A percentile compares a stretch with the other conserved stretches of the same genome.
phyloP scores from a whole-genome alignment of 2,888 invertebrate species.

The Spicauda simplicius region DNA sequence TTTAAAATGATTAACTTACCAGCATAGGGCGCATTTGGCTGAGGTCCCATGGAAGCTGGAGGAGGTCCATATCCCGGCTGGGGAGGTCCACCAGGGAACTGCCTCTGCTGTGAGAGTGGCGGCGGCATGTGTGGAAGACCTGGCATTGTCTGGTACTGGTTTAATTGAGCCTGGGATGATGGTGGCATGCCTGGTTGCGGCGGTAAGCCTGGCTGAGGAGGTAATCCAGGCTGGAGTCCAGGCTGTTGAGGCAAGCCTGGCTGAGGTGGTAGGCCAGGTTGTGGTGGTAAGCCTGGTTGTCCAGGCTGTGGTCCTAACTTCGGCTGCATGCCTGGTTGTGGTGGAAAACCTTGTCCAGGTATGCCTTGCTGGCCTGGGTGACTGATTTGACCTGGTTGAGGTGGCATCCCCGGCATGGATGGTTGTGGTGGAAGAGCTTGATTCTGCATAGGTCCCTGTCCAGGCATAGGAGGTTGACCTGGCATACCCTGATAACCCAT shows the following conservation, averaged over 20 bases:
- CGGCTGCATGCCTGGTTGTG: constrained; percentile 43
- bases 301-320: constrained; percentile 32
- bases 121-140: constrained; percentile 58
- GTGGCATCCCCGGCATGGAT: constrained; percentile 7
- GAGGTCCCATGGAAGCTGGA: constrained; percentile 38
- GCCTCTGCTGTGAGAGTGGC: constrained; percentile 63
- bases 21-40: constrained; percentile 51
- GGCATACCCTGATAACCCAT: constrained; percentile 24
- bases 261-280: constrained; percentile 38
- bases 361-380: constrained; percentile 23
- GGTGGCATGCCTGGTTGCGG: constrained; percentile 46
- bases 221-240: constrained; percentile 34
- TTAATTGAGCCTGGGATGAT: constrained; percentile 41
- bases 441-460: constrained; percentile 19
- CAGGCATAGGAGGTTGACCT: constrained; percentile 8
- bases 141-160: constrained; percentile 43
- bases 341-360: neutral
- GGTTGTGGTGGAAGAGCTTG: constrained; percentile 11
- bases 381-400: constrained; percentile 28
- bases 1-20: constrained; percentile 49
- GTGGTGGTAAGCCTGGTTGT: constrained; percentile 15
- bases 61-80: constrained; percentile 59
- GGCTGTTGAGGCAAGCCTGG: constrained; percentile 40
- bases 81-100: constrained; percentile 55
- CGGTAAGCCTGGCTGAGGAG: constrained; percentile 38